Percentiles rank a stretch among this genome's conserved stretches.
Evolutionary conservation across 1,140 invertebrate genomes (phyloP).

Genomic region (Drosophila malerkotliana): DNA sequence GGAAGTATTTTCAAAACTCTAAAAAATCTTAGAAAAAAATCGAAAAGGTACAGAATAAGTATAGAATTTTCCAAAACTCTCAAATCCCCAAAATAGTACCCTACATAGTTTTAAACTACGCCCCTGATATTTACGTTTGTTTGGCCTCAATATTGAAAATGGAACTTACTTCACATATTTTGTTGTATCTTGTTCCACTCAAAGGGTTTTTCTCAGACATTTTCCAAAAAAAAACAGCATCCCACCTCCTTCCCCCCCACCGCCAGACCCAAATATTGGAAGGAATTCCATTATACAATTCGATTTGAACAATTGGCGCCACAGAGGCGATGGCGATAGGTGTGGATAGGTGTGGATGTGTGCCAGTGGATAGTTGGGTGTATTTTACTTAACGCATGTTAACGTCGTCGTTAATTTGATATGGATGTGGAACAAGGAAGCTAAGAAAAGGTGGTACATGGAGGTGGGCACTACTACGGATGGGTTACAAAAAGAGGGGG

Average conservation of each 20-base stretch:
- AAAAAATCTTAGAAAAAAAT: too few relatives aligned
- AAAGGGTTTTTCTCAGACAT: constrained; percentile 22
- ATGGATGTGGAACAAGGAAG: constrained; percentile 52
- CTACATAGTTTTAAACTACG: too few relatives aligned
- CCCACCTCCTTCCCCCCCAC: too few relatives aligned
- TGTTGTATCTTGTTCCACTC: not conserved
- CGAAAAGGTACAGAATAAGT: too few relatives aligned
- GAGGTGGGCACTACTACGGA: not conserved
- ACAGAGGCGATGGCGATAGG: constrained; percentile 39
- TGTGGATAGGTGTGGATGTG: not conserved
- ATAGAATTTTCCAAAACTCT: too few relatives aligned
- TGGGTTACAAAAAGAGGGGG: not conserved
- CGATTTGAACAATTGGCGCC: constrained; percentile 63
- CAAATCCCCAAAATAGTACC: not conserved
- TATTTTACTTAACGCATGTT: constrained; percentile 31
- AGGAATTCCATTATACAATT: constrained; percentile 56
- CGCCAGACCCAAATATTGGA: not conserved
- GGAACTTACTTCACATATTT: constrained; percentile 6
- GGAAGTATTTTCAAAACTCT: too few relatives aligned
- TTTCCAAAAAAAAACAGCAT: not conserved
- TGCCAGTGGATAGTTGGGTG: not conserved
- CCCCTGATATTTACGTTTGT: constrained; percentile 12
- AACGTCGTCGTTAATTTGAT: constrained; percentile 21
- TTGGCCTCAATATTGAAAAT: constrained; percentile 59
- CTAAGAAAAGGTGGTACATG: not conserved